Evolutionary conservation across 2,797 vertebrate genomes (phyloP).

Genomic region (Ptychobarbus kaznakovi): DNA sequence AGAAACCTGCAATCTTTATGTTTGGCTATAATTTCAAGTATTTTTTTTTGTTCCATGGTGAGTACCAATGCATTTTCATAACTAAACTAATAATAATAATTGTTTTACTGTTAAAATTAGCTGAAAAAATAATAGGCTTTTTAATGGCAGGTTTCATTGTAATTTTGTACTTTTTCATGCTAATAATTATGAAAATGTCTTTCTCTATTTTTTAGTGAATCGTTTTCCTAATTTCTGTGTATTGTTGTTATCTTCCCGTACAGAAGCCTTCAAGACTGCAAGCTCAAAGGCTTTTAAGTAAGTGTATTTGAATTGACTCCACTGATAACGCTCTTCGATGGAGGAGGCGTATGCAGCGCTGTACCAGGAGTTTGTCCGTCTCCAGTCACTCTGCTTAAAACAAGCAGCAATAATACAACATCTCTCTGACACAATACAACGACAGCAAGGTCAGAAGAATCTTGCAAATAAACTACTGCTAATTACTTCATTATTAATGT

Average conservation of each 20-base stretch:
- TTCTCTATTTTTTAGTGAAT: background rate
- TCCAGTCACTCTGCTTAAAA: conserved; percentile 80
- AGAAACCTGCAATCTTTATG: background rate
- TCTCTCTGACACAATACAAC: conserved; percentile 71
- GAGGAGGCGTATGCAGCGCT: conserved; percentile 81
- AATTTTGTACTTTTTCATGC: background rate
- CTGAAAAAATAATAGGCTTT: background rate
- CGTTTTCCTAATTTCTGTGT: background rate
- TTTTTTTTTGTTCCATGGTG: background rate
- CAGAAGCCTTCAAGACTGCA: background rate
- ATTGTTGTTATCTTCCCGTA: too few species aligned
- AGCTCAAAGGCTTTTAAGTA: background rate
- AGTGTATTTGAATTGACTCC: background rate
- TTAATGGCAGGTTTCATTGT: background rate
- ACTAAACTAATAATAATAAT: too few species aligned
- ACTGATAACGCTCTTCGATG: conserved; percentile 66
- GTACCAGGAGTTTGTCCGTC: conserved; percentile 76
- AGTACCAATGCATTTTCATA: background rate
- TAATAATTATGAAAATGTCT: background rate
- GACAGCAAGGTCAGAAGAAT: conserved; percentile 69
- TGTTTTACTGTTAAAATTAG: too few species aligned
- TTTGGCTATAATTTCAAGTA: background rate
- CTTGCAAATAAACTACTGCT: background rate
- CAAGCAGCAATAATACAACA: conserved; percentile 82
- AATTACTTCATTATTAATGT: background rate